phyloP scores from a whole-genome alignment of 2,888 invertebrate species.

The Tetramorium bicarinatum region DNA sequence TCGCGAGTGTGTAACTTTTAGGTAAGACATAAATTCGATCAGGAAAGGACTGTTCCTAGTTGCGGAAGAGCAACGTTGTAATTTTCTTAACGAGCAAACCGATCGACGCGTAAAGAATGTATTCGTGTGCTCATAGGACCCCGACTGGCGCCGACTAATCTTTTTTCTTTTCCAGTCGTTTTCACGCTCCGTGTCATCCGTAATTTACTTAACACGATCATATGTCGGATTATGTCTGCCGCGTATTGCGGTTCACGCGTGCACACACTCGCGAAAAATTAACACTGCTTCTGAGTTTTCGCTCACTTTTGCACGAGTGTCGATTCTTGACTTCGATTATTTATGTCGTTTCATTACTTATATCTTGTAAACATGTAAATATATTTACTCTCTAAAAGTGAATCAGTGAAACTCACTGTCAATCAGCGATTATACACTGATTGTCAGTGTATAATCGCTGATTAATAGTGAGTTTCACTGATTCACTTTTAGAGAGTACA shows the following conservation, averaged over 20 bases:
- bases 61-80: neutral
- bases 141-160: neutral
- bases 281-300: neutral
- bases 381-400: too few relatives aligned
- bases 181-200: neutral
- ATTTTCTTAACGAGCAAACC: neutral
- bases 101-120: slow-evolving; percentile 11
- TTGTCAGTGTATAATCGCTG: too few relatives aligned
- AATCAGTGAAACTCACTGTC: too few relatives aligned
- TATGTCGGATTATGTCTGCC: neutral
- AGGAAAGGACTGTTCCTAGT: neutral
- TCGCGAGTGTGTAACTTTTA: neutral
- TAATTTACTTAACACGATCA: slow-evolving; percentile 6
- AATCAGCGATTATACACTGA: too few relatives aligned
- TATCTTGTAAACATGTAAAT: neutral
- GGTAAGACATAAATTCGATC: neutral
- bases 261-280: neutral
- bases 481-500: too few relatives aligned
- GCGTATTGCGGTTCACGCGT: slow-evolving; percentile 14
- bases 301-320: neutral
- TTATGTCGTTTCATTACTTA: neutral
- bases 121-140: slow-evolving; percentile 8
- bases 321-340: neutral
- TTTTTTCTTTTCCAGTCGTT: slow-evolving; percentile 1
- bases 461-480: too few relatives aligned